Base-by-base conservation (phyloP, 2,113 vertebrate genomes). In the Hippopotamus amphibius region DNA sequence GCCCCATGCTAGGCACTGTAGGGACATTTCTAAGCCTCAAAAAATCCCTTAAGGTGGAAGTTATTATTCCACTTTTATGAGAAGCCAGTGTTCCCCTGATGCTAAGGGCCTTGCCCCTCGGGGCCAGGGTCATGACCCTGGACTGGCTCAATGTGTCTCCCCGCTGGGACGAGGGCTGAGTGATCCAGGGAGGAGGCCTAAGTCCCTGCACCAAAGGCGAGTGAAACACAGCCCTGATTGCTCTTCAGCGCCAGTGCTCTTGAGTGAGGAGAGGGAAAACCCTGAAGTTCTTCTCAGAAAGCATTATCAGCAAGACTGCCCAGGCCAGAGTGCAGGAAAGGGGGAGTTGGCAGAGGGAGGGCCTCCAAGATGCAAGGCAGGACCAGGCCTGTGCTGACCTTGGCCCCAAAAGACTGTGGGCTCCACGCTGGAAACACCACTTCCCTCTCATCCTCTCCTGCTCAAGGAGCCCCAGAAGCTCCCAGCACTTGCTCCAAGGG, bases 61-160 rank as follows among this genome's bases (percentile, higher is more conserved):
- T 9, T 16, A 19, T 21, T 1, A 41, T 46, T 61, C 19, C 53
- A 17, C 0, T 14, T 72, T 26, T 15, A 57, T 16, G 24, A 37
- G 24, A 88, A 91, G 63, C 24, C 6, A 14, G 21, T 1, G 17
- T 7, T 43, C 65, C 84, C 1, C 0, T 3, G 79, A 33, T 3
- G 37, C 74, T 46, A n/a, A 61, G 63, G 5, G 71, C 63, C 74
- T n/a, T 11, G 26, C 22, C 68, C 26, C 50, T 79, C 57, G 3
- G 19, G 55, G 11, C 41, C 33, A 8, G 14, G 50, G 28, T 19
- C 3, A 1, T 3, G 3, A 12, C 41, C 24, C 1, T 4, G 12
- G 37, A 57, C 59, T 11, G 28, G 55, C 37, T 88, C 63, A 0
- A 0, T n/a, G 55, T 21, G 22, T 65, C 76, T 71, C 55, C 26